Conservation (phyloP, 2,888 invertebrate genomes). For the Mylabris sibirica region DNA sequence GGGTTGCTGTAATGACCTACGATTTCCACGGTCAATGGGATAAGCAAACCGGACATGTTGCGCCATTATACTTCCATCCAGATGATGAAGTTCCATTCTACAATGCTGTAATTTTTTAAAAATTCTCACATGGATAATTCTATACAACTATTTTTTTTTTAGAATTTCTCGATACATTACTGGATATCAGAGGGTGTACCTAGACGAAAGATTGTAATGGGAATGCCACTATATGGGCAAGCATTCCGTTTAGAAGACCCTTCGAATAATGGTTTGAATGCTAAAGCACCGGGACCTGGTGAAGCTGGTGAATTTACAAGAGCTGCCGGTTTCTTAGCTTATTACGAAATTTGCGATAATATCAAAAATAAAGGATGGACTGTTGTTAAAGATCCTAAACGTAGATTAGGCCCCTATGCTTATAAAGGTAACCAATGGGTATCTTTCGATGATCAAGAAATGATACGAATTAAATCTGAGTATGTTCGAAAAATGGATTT, state of each 20-base stretch:
- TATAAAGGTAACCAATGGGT: slow-evolving; percentile 91
- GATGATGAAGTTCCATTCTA: slow-evolving; percentile 83
- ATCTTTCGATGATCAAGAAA: slow-evolving; percentile 84
- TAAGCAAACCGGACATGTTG: slow-evolving; percentile 88
- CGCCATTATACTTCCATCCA: slow-evolving; percentile 83
- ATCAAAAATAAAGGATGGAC: slow-evolving; percentile 80
- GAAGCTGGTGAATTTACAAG: slow-evolving; percentile 85
- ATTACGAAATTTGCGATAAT: slow-evolving; percentile 90
- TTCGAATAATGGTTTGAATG: slow-evolving; percentile 73
- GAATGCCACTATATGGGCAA: slow-evolving; percentile 89
- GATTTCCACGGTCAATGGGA: slow-evolving; percentile 94
- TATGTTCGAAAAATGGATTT: slow-evolving; percentile 78
- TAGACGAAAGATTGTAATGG: slow-evolving; percentile 83
- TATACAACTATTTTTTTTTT: slow-evolving; percentile 34
- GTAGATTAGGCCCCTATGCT: slow-evolving; percentile 88
- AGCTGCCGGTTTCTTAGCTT: slow-evolving; percentile 86
- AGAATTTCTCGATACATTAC: slow-evolving; percentile 88
- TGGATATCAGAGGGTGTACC: slow-evolving; percentile 89
- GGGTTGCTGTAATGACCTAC: slow-evolving; percentile 93
- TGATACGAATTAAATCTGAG: slow-evolving; percentile 80
- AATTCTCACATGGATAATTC: slow-evolving; percentile 9
- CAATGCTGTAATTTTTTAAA: slow-evolving; percentile 72
- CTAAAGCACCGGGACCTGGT: slow-evolving; percentile 79
- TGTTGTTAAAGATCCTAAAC: slow-evolving; percentile 78
- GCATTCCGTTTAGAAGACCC: slow-evolving; percentile 75